Evolutionary conservation across 1,140 invertebrate species (phyloP), one percentile per base, ranked within the genome.

Genomic region (Luehdorfia chinensis): DNA sequence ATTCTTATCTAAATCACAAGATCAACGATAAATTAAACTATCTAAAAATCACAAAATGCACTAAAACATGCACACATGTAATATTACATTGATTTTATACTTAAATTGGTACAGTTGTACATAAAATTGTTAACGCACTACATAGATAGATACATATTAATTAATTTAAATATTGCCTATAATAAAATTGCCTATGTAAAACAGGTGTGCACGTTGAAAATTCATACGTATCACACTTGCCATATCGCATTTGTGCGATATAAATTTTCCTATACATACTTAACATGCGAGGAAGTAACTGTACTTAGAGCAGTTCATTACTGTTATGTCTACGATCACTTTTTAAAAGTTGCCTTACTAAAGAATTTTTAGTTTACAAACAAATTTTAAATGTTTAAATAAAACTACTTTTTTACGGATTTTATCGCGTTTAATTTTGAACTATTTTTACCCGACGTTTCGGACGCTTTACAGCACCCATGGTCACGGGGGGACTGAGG

Each of bases 11-110:
- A 83, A 83, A 86, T 86, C 79, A 86, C 79, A 86, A 86, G 77
- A 81, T 86, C 65, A 68, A 78, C 75, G 67, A 80, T 85, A 84
- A 84, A 84, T 86, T 86, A 86, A 79, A 80, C 79, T 84, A 84
- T 69, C 79, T 86, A 86, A 76, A 68, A 84, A 86, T 86, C 83
- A 86, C 83, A 86, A 86, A 86, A 86, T 86, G 83, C 83, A 86
- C 83, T 86, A 86, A 86, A 86, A 86, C 83, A 86, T 86, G 83
- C 79, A 86, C 76, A 81, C 71, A 84, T 81, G 72, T 80, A 77
- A 77, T 79, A 77, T 74, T 74, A 80, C 66, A 73, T 69, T 74
- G 63, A 71, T 83, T 83, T 83, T 74, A 76, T 83, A 75, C 74
- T 75, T 55, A 61, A 59, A 74, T 75, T 66, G 76, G 77, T 85